Conservation (phyloP, 1,140 invertebrate species). For the Phenacoccus solenopsis region DNA sequence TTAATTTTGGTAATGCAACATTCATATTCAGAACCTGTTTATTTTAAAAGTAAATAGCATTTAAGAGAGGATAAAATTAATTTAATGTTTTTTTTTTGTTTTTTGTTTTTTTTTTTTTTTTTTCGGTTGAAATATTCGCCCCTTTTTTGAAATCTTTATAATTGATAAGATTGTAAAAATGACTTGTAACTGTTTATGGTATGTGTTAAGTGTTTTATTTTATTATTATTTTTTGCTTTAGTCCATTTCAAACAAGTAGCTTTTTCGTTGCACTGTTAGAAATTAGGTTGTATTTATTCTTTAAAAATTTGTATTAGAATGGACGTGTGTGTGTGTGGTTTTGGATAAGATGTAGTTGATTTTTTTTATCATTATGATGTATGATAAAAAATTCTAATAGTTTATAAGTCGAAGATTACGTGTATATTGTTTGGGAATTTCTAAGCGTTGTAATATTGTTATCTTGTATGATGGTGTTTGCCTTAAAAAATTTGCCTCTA, state of each 20-base stretch:
- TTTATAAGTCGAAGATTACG: not conserved
- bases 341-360: not conserved
- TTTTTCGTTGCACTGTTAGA: not conserved
- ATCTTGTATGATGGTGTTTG: not conserved
- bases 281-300: not conserved
- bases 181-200: not conserved
- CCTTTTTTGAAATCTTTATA: not conserved
- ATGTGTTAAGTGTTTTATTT: not conserved
- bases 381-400: too few species aligned
- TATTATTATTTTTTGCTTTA: not conserved
- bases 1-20: not conserved
- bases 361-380: not conserved
- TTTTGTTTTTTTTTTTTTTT: too few species aligned
- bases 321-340: not conserved
- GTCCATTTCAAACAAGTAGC: not conserved
- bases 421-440: not conserved
- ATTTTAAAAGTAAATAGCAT: not conserved
- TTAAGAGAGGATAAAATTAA: too few species aligned
- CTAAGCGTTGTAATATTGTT: not conserved
- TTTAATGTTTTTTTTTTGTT: too few species aligned
- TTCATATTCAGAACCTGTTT: conserved; percentile 6
- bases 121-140: not conserved
- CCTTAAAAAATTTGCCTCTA: not conserved
- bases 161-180: not conserved
- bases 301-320: not conserved